phyloP scores from a whole-genome alignment of 2,113 vertebrate genomes.

The Sebastes fasciatus region DNA sequence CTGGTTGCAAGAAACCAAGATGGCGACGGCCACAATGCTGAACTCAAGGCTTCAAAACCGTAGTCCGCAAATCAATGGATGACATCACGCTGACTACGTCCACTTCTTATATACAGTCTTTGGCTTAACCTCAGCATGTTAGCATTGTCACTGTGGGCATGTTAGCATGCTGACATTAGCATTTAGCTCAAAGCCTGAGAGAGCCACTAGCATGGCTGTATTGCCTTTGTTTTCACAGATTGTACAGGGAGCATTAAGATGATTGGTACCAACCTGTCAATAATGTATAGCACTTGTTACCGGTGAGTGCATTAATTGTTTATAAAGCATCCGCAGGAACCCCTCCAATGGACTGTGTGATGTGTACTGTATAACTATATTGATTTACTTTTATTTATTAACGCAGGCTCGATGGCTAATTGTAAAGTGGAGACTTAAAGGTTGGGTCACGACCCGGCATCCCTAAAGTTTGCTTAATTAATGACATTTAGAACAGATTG shows the following conservation, averaged over 20 bases:
- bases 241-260: background rate
- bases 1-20: too few species aligned
- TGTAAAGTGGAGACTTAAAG: background rate
- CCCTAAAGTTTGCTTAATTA: background rate
- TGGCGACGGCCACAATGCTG: too few species aligned
- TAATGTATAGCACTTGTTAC: background rate
- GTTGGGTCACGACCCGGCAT: background rate
- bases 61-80: too few species aligned
- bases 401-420: background rate
- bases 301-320: background rate
- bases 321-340: background rate
- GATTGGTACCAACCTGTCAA: background rate
- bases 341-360: background rate
- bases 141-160: background rate
- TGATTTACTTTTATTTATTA: constrained; percentile 3
- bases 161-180: background rate
- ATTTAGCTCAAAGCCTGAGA: background rate
- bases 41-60: too few species aligned
- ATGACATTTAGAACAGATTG: background rate
- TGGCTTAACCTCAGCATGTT: background rate
- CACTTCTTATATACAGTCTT: too few species aligned
- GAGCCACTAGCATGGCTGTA: background rate
- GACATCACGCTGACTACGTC: too few species aligned
- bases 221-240: background rate
- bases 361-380: background rate